Conservation (phyloP, 2,888 invertebrate species). For the Dorcus parallelipipedus region DNA sequence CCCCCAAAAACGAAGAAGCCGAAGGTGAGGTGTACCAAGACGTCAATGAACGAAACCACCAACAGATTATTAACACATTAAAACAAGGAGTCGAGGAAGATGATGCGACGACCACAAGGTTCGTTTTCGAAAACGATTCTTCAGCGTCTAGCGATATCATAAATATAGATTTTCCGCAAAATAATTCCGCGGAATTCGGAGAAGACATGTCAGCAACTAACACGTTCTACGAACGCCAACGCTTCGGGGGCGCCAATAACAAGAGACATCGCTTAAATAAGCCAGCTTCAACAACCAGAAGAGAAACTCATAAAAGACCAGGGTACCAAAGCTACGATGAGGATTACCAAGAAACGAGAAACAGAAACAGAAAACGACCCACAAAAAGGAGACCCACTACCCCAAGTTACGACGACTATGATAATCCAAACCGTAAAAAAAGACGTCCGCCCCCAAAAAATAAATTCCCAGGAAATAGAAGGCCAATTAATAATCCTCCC, state of each 20-base stretch:
- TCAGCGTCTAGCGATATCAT: not conserved
- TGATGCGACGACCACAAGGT: too few relatives aligned
- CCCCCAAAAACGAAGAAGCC: not conserved
- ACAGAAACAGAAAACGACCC: slow-evolving; percentile 2
- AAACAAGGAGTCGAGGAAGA: not conserved
- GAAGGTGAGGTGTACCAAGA: slow-evolving; percentile 10
- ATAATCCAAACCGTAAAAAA: slow-evolving; percentile 3
- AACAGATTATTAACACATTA: not conserved
- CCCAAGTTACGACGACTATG: slow-evolving; percentile 18
- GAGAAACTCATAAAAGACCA: not conserved
- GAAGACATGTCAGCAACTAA: not conserved
- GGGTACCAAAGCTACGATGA: slow-evolving; percentile 8
- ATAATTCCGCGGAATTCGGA: not conserved
- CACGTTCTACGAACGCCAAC: not conserved
- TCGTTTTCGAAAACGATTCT: not conserved
- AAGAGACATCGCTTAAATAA: not conserved
- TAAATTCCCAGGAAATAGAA: slow-evolving; percentile 12
- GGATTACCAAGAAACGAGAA: slow-evolving; percentile 10
- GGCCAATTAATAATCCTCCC: slow-evolving; percentile 16
- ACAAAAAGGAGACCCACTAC: slow-evolving; percentile 16
- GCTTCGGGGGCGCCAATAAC: not conserved
- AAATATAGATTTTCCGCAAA: not conserved
- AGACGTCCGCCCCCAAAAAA: slow-evolving; percentile 14
- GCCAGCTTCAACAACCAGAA: not conserved
- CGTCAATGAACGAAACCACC: slow-evolving; percentile 1